Conservation (phyloP, 1,140 invertebrate species). For the Drosophila melanogaster region DNA sequence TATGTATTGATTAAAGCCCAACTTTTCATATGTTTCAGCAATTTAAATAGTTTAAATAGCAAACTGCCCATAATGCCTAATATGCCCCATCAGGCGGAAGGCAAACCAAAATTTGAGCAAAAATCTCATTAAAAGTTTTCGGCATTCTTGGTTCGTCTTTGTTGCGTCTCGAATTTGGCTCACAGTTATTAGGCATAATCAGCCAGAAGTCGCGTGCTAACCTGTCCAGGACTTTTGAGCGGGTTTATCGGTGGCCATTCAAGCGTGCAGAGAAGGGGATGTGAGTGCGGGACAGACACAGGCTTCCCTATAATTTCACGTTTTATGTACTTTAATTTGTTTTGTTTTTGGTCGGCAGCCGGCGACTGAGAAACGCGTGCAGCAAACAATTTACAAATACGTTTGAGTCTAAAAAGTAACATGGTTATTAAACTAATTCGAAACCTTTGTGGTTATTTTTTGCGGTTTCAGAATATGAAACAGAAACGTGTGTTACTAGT, state of each 20-base stretch:
- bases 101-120: conserved; percentile 46
- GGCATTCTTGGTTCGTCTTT: conserved; percentile 55
- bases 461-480: neutral
- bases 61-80: neutral
- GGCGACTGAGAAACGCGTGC: conserved; percentile 51
- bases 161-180: conserved; percentile 57
- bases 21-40: no score
- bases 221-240: conserved; percentile 50
- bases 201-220: conserved; percentile 50
- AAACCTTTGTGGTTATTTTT: neutral
- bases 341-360: conserved; percentile 38
- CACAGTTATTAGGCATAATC: conserved; percentile 66
- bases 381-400: conserved; percentile 37
- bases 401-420: neutral
- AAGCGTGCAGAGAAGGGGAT: conserved; percentile 26
- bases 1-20: no score
- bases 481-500: neutral
- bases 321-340: conserved; percentile 47
- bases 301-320: conserved; percentile 46
- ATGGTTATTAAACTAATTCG: conserved; percentile 7
- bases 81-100: conserved; percentile 11
- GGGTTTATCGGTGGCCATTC: conserved; percentile 35
- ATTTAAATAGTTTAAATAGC: no score
- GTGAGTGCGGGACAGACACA: conserved; percentile 23
- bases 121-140: conserved; percentile 80